A percentile compares a stretch with the other conserved stretches of the same genome.
phyloP scores from a whole-genome alignment of 2,113 vertebrate species.

The Psilopsiagon aymara region DNA sequence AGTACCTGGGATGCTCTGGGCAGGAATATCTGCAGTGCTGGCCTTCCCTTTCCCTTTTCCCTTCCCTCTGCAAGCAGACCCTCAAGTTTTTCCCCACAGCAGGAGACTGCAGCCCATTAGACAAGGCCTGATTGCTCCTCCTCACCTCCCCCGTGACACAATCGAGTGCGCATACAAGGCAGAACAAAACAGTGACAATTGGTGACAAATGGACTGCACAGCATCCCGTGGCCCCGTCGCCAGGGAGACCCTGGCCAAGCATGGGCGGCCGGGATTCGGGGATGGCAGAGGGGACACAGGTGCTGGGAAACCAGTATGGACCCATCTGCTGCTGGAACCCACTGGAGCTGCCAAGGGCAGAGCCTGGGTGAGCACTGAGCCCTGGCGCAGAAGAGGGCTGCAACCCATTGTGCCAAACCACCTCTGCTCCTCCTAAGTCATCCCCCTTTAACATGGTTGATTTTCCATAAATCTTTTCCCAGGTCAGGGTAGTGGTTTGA shows the following conservation, averaged over 20 bases:
- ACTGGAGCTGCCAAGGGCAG: background rate
- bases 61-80: background rate
- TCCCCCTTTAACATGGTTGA: background rate
- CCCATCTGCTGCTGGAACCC: constrained; percentile 56
- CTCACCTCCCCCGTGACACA: constrained; percentile 76
- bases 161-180: constrained; percentile 78
- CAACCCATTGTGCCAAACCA: background rate
- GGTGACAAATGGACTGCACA: constrained; percentile 92
- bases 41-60: background rate
- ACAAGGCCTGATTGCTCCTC: constrained; percentile 60
- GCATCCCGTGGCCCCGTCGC: constrained; percentile 81
- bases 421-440: background rate
- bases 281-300: constrained; percentile 77
- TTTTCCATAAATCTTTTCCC: constrained; percentile 19
- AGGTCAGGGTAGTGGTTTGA: background rate
- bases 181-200: constrained; percentile 89
- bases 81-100: constrained; percentile 9
- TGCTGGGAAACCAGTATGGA: constrained; percentile 65
- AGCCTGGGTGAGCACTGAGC: background rate
- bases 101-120: constrained; percentile 69
- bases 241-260: constrained; percentile 80
- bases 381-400: background rate
- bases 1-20: background rate
- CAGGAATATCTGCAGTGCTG: background rate
- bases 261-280: constrained; percentile 38